A percentile compares a stretch with the other conserved stretches of the same genome.
Evolutionary conservation across 2,113 vertebrate species (phyloP).

Genomic region (Rallus limicola): DNA sequence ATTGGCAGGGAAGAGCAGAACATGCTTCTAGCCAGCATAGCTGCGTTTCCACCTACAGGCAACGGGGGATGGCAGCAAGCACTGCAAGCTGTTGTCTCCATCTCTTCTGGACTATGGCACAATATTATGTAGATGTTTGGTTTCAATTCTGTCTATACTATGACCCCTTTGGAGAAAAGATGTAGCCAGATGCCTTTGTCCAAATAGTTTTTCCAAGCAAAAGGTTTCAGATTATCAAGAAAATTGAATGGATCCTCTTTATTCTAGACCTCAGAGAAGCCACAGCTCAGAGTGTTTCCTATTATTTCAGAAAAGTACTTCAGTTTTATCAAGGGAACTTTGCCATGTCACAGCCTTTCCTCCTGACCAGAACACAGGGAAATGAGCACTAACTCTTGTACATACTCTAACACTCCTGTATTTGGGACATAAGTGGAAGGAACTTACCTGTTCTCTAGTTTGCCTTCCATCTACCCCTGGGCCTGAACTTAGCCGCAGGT

Average conservation of each 20-base stretch:
- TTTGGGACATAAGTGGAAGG: neutral
- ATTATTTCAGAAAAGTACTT: neutral
- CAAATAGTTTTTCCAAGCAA: neutral
- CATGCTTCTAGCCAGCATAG: neutral
- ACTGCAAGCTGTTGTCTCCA: neutral
- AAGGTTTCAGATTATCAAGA: neutral
- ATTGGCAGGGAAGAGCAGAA: neutral
- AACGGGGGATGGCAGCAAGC: neutral
- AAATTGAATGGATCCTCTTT: neutral
- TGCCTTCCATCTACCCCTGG: neutral
- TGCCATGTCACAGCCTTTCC: neutral
- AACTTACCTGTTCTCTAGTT: constrained; percentile 18
- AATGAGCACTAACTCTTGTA: neutral
- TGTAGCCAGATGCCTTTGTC: neutral
- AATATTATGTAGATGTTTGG: neutral
- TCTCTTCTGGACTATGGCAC: neutral
- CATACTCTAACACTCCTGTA: neutral
- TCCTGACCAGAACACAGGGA: neutral
- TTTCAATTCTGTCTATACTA: neutral
- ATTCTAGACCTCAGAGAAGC: neutral
- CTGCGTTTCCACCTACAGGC: neutral
- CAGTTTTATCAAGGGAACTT: neutral
- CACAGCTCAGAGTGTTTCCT: neutral
- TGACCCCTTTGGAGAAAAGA: neutral
- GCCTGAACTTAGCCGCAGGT: neutral